phyloP scores from a whole-genome alignment of 2,113 vertebrate genomes.

The Micronycteris hirsuta region DNA sequence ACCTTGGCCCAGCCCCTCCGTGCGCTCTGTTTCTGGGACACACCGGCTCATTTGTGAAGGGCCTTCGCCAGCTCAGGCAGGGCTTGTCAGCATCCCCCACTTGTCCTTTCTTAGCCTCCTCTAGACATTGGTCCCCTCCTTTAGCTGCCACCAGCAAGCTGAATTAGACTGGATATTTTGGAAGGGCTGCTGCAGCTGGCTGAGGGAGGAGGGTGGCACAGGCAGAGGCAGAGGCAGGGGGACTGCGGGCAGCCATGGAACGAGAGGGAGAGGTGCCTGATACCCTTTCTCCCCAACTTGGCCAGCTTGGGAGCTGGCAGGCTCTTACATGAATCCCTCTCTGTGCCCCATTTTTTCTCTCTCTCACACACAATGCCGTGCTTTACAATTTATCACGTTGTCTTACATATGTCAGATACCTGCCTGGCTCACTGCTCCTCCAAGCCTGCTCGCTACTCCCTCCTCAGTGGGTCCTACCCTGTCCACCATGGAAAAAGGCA shows the following conservation, averaged over 20 bases:
- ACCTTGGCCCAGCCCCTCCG: not conserved
- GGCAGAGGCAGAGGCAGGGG: not conserved
- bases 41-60: not conserved
- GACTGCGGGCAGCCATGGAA: not conserved
- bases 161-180: conserved; percentile 67
- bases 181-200: conserved; percentile 71
- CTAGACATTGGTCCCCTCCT: conserved; percentile 49
- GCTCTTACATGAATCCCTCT: not conserved
- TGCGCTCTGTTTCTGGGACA: not conserved
- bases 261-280: not conserved
- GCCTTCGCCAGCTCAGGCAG: not conserved
- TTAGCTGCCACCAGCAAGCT: conserved; percentile 49
- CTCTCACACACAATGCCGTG: not conserved
- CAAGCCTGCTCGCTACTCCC: not conserved
- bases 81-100: conserved; percentile 39
- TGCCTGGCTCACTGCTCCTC: not conserved
- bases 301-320: not conserved
- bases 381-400: not conserved
- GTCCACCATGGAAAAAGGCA: not conserved
- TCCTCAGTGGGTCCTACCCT: not conserved
- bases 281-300: not conserved
- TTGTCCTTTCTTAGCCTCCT: conserved; percentile 62
- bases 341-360: not conserved
- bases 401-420: not conserved
- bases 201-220: conserved; percentile 45